A percentile compares a stretch with the other conserved stretches of the same genome.
These are phyloP conservation scores for Cistogaster globosa DNA, from an alignment of 2,888 invertebrate genomes.

Conservation along the genomic window DNA sequence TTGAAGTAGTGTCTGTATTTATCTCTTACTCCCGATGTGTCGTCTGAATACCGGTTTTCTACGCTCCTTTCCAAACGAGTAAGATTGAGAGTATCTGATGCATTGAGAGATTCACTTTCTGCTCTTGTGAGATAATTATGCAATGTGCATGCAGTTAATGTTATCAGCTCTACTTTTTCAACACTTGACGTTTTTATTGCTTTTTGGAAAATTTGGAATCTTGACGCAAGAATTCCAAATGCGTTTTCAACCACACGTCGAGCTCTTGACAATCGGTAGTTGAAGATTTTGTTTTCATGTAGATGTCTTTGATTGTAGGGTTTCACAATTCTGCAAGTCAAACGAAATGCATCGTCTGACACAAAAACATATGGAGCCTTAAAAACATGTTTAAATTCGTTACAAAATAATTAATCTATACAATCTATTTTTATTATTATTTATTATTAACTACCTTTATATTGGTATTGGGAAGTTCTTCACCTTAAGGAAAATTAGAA, in stretches of 20 bases:
- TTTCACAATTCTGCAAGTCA: conserved; percentile 1
- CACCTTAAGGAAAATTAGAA: background rate
- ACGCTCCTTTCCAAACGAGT: conserved; percentile 7
- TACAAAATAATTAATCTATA: too few species aligned
- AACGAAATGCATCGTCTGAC: conserved; percentile 10
- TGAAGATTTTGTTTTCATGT: conserved; percentile 25
- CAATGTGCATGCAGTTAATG: background rate
- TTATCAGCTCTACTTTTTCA: conserved; percentile 1
- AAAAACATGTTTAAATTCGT: background rate
- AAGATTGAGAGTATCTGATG: background rate
- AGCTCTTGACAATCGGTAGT: conserved; percentile 2
- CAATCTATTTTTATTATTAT: too few species aligned
- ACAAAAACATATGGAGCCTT: conserved; percentile 29
- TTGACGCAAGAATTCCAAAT: conserved; percentile 17
- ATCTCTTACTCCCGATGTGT: conserved; percentile 10
- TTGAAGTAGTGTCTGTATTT: conserved; percentile 9
- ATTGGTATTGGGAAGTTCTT: background rate
- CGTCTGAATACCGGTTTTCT: conserved; percentile 6
- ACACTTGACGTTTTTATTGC: background rate
- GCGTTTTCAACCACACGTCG: conserved; percentile 22
- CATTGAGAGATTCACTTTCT: too few species aligned
- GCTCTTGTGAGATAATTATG: conserved; percentile 9
- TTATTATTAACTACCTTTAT: too few species aligned
- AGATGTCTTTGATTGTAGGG: conserved; percentile 8
- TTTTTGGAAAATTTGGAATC: too few species aligned